Conservation (phyloP, 2,797 vertebrate genomes). For the Loris lydekkerianus region DNA sequence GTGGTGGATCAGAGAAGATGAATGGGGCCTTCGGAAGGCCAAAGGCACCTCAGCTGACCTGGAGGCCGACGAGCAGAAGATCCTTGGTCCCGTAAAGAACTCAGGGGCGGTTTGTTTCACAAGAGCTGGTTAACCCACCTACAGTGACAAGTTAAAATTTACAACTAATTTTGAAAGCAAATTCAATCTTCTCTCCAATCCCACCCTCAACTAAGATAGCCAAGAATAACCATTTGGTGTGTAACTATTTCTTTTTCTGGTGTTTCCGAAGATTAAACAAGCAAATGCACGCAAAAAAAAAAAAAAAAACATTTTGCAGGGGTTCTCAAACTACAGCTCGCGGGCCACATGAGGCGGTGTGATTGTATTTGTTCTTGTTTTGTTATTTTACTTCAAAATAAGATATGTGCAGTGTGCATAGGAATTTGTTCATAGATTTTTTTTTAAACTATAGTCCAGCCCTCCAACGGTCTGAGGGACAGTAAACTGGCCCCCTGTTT, state of each 20-base stretch:
- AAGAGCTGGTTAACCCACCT: not conserved
- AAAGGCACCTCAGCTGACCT: not conserved
- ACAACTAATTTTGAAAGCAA: constrained; percentile 46
- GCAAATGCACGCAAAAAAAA: not conserved
- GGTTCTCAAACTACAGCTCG: no score
- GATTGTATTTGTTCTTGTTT: no score
- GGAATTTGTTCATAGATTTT: no score
- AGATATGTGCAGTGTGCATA: no score
- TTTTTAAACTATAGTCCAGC: no score
- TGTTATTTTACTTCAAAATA: no score
- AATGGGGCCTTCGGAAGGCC: not conserved
- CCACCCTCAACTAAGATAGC: not conserved
- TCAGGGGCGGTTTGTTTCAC: constrained; percentile 45
- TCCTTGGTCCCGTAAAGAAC: not conserved
- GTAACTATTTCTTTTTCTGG: constrained; percentile 30
- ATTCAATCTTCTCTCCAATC: constrained; percentile 15
- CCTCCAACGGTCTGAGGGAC: no score
- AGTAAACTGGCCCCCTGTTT: no score
- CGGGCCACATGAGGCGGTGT: no score
- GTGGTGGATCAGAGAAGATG: not conserved
- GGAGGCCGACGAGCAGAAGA: not conserved
- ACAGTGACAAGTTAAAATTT: constrained; percentile 27
- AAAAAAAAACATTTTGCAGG: no score
- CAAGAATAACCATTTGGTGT: not conserved
- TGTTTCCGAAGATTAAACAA: constrained; percentile 47